Evolutionary conservation across 2,797 vertebrate genomes (phyloP), one percentile per base, ranked within the genome.

Genomic region (Lithobates sylvaticus): DNA sequence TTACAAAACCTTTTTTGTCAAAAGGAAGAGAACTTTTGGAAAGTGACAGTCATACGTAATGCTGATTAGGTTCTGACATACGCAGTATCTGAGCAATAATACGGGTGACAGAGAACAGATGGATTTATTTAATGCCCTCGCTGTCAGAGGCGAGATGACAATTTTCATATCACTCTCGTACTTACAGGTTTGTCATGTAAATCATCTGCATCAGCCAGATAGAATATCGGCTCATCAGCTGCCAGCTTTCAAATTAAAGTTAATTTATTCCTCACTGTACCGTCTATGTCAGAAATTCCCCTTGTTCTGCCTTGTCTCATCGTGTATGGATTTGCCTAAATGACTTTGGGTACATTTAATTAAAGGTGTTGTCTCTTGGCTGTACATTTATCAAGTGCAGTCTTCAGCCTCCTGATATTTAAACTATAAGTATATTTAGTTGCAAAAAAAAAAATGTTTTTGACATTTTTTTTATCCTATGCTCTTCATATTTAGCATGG

Each of bases 141-240:
- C 15, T 79, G 76, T 73, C 69, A 47, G 61, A 50, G 27, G 10
- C 58, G 68, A 70, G 10, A n/a, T 23, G 3, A 23, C 32, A 23
- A 69, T 64, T 61, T 32, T 34, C 29, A 32, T 29, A 78, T 65
- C 39, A 23, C n/a, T 7, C 27, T n/a, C 7, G 32, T 42, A 50
- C 70, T 44, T 50, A 74, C 58, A n/a, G 18, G 58, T n/a, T 61
- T 42, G 54, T 72, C 76, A 85, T 78, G 34, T 58, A 78, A 78
- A 73, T 84, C 47, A 61, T 74, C 54, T 61, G 36, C 50, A 72
- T 64, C 69, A 78, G 21, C 29, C 36, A 61, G 15, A 39, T 12
- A 39, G 29, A 42, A 32, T 39, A 58, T 78, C 74, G 26, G 29
- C 82, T 69, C 75, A 76, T 76, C 82, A 61, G 65, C 82, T 39